These are phyloP conservation scores for Itoplectis maculator DNA, from an alignment of 2,888 invertebrate species.

Conservation along the genomic window DNA sequence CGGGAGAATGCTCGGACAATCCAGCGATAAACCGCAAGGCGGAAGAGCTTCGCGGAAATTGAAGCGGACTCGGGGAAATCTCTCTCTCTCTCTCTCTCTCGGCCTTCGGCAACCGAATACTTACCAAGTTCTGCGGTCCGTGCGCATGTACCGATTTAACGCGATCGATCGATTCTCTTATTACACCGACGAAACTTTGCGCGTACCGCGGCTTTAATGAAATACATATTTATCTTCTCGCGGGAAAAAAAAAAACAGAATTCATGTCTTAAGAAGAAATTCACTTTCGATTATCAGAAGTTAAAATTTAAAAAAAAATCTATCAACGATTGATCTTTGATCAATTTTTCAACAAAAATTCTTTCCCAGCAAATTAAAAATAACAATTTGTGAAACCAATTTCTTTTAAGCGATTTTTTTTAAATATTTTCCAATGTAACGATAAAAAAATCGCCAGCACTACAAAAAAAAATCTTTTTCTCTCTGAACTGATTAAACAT, in stretches of 20 bases:
- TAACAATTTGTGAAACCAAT: no score
- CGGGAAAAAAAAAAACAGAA: neutral
- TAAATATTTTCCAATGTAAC: no score
- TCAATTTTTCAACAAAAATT: neutral
- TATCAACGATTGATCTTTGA: neutral
- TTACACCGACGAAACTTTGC: constrained; percentile 4
- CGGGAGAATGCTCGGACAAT: constrained; percentile 62
- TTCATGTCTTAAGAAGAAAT: neutral
- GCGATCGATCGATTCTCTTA: constrained; percentile 13
- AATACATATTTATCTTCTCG: neutral
- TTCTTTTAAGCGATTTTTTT: no score
- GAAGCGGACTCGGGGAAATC: constrained; percentile 53
- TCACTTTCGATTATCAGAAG: neutral
- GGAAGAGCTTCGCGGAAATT: constrained; percentile 59
- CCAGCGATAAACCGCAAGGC: constrained; percentile 60
- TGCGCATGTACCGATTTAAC: constrained; percentile 9
- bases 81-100: no score
- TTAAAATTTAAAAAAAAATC: neutral
- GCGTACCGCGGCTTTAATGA: neutral
- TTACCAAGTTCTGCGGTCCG: constrained; percentile 46
- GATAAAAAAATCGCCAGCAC: no score
- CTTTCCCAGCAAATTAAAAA: no score
- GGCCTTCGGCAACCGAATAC: constrained; percentile 43
- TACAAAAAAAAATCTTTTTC: no score
- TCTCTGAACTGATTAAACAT: no score